These are phyloP conservation scores for Seriola rivoliana DNA, from an alignment of 2,113 vertebrate genomes.

Conservation along the genomic window DNA sequence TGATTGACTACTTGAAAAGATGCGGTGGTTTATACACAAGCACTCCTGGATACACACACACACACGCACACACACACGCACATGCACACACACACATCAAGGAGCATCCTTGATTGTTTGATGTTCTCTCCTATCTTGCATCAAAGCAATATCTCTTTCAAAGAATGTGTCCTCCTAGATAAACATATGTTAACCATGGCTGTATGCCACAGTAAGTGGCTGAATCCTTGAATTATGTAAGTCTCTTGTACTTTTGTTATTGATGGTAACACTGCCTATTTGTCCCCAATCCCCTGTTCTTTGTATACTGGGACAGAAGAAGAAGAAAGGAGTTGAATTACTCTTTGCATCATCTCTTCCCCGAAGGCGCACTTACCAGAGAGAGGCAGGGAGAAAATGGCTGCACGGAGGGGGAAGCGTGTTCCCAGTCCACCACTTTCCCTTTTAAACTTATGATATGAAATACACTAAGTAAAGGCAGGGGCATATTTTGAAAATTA, in stretches of 20 bases:
- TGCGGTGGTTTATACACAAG: conserved; percentile 13
- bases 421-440: conserved; percentile 20
- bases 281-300: conserved; percentile 16
- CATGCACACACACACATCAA: not conserved
- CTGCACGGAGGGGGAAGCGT: conserved; percentile 14
- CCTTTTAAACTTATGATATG: conserved; percentile 12
- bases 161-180: conserved; percentile 25
- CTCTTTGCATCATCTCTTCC: conserved; percentile 37
- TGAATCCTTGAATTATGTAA: conserved; percentile 31
- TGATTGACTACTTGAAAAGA: conserved; percentile 51
- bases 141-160: conserved; percentile 38
- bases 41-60: not conserved
- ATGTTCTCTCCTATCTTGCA: conserved; percentile 19
- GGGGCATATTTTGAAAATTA: conserved; percentile 11
- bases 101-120: conserved; percentile 26
- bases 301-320: conserved; percentile 10
- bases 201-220: conserved; percentile 1
- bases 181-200: conserved; percentile 29
- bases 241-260: conserved; percentile 20
- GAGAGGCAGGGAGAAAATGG: conserved; percentile 13
- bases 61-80: not conserved
- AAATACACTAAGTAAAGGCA: conserved; percentile 13
- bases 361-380: conserved; percentile 44
- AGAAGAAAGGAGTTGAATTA: conserved; percentile 30
- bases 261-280: conserved; percentile 25